These are phyloP conservation scores for Euura saliciscinereae DNA, from an alignment of 1,140 invertebrate species.

Conservation along the genomic window DNA sequence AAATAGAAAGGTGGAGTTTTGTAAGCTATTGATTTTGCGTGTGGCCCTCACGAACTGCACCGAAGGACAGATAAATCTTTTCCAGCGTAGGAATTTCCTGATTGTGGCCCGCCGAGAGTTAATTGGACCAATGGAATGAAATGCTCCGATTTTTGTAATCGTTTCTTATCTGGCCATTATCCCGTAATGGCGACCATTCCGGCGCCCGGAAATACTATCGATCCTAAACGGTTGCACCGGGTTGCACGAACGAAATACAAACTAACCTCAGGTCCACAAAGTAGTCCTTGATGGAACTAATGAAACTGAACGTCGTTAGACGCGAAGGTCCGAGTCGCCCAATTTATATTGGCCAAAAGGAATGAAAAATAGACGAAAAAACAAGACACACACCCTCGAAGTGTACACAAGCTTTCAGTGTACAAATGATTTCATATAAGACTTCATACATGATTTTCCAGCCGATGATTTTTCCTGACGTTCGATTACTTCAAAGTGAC, in stretches of 20 bases:
- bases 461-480: too few relatives aligned
- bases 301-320: too few relatives aligned
- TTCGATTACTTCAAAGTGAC: too few relatives aligned
- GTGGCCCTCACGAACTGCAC: slow-evolving; percentile 14
- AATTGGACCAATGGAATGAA: slow-evolving; percentile 40
- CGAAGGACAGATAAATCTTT: slow-evolving; percentile 29
- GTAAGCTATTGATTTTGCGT: slow-evolving; percentile 24
- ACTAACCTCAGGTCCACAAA: too few relatives aligned
- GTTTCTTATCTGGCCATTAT: slow-evolving; percentile 41
- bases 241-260: slow-evolving; percentile 17
- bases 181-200: slow-evolving; percentile 37
- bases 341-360: too few relatives aligned
- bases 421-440: too few relatives aligned
- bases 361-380: too few relatives aligned
- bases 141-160: slow-evolving; percentile 31
- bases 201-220: slow-evolving; percentile 36
- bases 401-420: too few relatives aligned
- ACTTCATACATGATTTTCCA: too few relatives aligned
- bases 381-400: too few relatives aligned
- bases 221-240: slow-evolving; percentile 34
- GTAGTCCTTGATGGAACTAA: too few relatives aligned
- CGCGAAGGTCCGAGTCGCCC: slow-evolving; percentile 7
- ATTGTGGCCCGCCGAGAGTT: slow-evolving; percentile 29
- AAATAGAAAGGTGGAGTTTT: neutral
- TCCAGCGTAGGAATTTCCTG: slow-evolving; percentile 24